Evolutionary conservation across 2,797 vertebrate species (phyloP), one percentile per base, ranked within the genome.

Genomic region (Sebastes kiyomatsui): DNA sequence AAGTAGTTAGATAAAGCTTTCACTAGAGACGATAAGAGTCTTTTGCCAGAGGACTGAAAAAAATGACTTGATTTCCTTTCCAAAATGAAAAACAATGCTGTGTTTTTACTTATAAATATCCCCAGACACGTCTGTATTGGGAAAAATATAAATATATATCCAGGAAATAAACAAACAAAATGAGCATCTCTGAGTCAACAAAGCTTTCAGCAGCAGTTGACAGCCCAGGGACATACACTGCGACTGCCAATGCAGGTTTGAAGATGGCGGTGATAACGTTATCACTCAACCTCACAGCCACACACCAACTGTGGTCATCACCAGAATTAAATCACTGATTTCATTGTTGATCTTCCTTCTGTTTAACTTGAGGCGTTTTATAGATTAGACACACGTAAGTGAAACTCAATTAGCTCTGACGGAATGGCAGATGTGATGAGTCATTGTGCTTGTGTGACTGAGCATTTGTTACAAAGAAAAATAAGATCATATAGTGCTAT

Each of bases 111-210:
- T 71, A 67, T 83, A 89, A 85, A 88, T 85, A 88, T 87, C 88
- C 84, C 76, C 81, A 81, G 80, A 74, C 67, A 81, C 42, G 67
- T 62, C 78, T 86, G 77, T 74, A 65, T 27, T 69, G 68, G 72
- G 83, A 18, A 27, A 84, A 87, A 86, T 81, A 81, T 85, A 89
- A 87, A 90, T 79, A 84, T 55, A 79, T 55, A 77, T 80, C 58
- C 23, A 70, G 82, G 75, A 86, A 82, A 83, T 64, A 84, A 90
- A 88, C 85, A 87, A 88, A 90, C 72, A 77, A 79, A 88, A 86
- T 42, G 70, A 90, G 85, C 79, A 80, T 82, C 76, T 85, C 72
- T 79, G 87, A 90, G 89, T 90, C 87, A 89, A 93, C 85, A 84
- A 69, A 60, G 81, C 87, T 90, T 85, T 86, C 84, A 78, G 90